phyloP scores from a whole-genome alignment of 2,797 vertebrate genomes.

The Crocidura indochinensis region DNA sequence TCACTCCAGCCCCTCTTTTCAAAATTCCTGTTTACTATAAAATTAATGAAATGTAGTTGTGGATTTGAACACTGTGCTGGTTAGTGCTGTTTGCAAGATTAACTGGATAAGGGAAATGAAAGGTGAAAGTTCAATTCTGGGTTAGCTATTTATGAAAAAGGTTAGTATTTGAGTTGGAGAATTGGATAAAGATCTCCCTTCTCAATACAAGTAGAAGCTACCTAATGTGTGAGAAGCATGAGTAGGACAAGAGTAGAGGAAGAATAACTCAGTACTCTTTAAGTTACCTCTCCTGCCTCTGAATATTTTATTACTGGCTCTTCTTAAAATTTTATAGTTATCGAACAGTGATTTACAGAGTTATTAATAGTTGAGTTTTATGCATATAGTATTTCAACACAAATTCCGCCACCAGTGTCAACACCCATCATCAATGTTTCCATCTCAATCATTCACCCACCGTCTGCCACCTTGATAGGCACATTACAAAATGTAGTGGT shows the following conservation, averaged over 20 bases:
- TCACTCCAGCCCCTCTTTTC: neutral
- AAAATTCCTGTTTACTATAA: slow-evolving; percentile 2
- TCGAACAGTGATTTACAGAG: no score
- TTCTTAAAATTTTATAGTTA: neutral
- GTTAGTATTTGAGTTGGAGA: neutral
- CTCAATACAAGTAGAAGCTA: neutral
- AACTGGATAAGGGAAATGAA: neutral
- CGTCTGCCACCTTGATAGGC: no score
- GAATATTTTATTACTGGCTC: neutral
- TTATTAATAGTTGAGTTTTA: no score
- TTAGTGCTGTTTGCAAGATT: neutral
- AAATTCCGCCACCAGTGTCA: no score
- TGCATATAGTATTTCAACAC: no score
- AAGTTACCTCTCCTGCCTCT: neutral
- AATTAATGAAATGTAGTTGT: neutral
- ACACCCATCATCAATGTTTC: no score
- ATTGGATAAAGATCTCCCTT: neutral
- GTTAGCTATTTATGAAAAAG: neutral
- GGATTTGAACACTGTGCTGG: neutral
- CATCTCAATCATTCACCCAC: no score
- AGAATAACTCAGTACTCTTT: neutral
- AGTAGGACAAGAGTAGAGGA: neutral
- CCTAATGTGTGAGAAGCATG: neutral
- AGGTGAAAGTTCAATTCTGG: neutral
- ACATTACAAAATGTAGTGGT: no score